Evolutionary conservation across 2,113 vertebrate genomes (phyloP).

Genomic region (Dermatemys mawii): DNA sequence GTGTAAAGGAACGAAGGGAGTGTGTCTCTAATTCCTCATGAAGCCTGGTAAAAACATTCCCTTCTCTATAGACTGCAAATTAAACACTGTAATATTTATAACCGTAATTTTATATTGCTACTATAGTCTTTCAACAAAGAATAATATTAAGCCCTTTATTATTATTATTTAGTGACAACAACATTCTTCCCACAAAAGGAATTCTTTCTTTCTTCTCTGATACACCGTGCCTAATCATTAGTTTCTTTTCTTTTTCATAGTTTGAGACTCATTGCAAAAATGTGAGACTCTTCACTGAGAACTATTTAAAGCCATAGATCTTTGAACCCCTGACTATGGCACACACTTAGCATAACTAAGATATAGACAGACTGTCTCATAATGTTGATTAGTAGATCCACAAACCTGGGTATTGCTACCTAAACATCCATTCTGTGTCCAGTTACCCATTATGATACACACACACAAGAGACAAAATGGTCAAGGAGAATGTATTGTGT

Average conservation of each 20-base stretch:
- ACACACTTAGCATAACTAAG: not conserved
- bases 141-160: slow-evolving; percentile 8
- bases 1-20: not conserved
- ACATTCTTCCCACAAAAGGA: slow-evolving; percentile 24
- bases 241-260: slow-evolving; percentile 24
- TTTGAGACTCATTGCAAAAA: slow-evolving; percentile 25
- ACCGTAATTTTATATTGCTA: not conserved
- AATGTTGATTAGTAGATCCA: not conserved
- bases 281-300: slow-evolving; percentile 27
- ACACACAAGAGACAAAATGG: not conserved
- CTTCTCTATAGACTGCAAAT: not conserved
- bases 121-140: slow-evolving; percentile 19
- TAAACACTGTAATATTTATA: not conserved
- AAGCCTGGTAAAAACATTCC: not conserved
- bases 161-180: not conserved
- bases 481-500: not conserved
- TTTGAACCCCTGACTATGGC: not conserved
- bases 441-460: not conserved
- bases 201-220: slow-evolving; percentile 20
- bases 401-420: not conserved
- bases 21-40: not conserved
- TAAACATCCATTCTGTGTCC: not conserved
- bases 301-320: not conserved
- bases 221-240: slow-evolving; percentile 23
- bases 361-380: not conserved